Base-by-base conservation (phyloP, 2,888 invertebrate genomes). In the Onthophagus sagittarius region DNA sequence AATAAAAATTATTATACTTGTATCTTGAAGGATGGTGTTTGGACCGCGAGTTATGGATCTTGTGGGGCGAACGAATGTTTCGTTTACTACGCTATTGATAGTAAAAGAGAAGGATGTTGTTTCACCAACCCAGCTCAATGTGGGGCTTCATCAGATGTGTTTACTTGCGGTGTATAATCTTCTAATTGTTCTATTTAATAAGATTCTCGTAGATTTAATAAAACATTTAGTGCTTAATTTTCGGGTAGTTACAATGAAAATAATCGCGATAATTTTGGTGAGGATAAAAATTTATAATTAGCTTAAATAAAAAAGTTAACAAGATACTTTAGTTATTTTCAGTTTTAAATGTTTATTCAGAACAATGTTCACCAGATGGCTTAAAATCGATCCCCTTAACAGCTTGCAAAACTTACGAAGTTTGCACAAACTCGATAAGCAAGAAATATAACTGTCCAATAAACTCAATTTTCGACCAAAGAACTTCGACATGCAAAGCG, bases 1-100 rank as follows among this genome's bases (percentile, higher is more conserved):
- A 75, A 79, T 71, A 70, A 31, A 70, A 15, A 9, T 15, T 70
- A 70, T 9, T 32, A 33, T n/a, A 70, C 39, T 15, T 87, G 86
- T 72, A 83, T 76, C 13, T 87, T 87, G 5, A n/a, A 6, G 4
- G 13, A 53, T 53, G 39, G 39, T 53, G 7, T 53, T 53, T 53
- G 39, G 39, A 53, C 39, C 11, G 5, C 39, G 7, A 11, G 11
- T 53, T 53, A 53, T 53, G 39, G 39, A 2, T 1, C 11, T 53
- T 53, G 39, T 11, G 39, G 39, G 7, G 11, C 5, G 7, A 53
- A 53, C 39, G 9, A 53, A 53, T 53, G 39, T 53, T 53, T 53
- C 6, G 39, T 53, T 53, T 53, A 53, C 11, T 7, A 53, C 6
- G 39, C 11, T 53, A 11, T 11, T 53, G 9, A 9, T 53, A 53